Evolutionary conservation across 2,888 invertebrate species (phyloP).

Genomic region (Neocrepidodera transversa): DNA sequence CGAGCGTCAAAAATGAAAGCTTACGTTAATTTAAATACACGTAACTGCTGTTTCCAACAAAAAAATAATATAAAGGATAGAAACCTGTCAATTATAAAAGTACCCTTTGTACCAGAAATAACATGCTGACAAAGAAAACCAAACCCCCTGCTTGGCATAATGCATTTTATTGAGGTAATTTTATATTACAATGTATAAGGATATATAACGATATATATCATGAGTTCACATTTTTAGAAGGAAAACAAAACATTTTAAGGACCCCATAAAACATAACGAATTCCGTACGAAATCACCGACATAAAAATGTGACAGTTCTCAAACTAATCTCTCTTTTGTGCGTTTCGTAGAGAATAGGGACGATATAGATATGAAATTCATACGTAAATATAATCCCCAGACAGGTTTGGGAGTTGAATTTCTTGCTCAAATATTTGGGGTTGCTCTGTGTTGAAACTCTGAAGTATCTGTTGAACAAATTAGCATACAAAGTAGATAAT

Average conservation of each 20-base stretch:
- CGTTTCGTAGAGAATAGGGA: constrained; percentile 38
- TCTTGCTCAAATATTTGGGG: constrained; percentile 27
- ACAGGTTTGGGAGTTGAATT: constrained; percentile 44
- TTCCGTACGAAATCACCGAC: constrained; percentile 46
- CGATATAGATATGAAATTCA: constrained; percentile 52
- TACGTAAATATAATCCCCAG: constrained; percentile 50
- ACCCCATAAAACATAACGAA: constrained; percentile 48
- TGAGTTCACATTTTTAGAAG: constrained; percentile 35
- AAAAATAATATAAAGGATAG: constrained; percentile 8
- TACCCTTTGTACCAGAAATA: constrained; percentile 20
- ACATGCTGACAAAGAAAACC: constrained; percentile 35
- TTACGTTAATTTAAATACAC: not conserved
- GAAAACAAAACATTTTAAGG: constrained; percentile 44
- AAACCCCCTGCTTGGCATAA: constrained; percentile 29
- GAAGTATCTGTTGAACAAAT: constrained; percentile 11
- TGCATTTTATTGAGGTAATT: constrained; percentile 44
- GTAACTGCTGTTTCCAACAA: not conserved
- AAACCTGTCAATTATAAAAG: constrained; percentile 41
- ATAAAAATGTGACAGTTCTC: constrained; percentile 47
- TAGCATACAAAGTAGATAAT: constrained; percentile 5
- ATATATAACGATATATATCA: constrained; percentile 34
- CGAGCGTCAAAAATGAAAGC: not conserved
- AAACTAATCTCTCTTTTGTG: constrained; percentile 51
- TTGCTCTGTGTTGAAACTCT: constrained; percentile 2
- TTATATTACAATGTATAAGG: constrained; percentile 38